Conservation (phyloP, 2,113 vertebrate genomes). For the Pollachius pollachius region DNA sequence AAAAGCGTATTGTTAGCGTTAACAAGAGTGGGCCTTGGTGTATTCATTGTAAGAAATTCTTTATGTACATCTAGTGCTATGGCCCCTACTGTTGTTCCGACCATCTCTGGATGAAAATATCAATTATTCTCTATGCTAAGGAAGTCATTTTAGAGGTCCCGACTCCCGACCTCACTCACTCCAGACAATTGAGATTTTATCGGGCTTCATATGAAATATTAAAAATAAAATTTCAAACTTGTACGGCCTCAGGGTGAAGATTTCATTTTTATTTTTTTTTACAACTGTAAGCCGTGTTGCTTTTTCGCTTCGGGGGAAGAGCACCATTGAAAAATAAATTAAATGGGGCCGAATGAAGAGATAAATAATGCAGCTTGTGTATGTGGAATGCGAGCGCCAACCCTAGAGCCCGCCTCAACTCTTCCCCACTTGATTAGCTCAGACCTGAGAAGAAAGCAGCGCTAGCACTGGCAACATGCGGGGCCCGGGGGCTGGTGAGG, state of each 20-base stretch:
- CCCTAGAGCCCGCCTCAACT: slow-evolving; percentile 57
- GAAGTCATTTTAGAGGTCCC: slow-evolving; percentile 68
- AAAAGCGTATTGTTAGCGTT: slow-evolving; percentile 23
- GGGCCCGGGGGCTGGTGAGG: slow-evolving; percentile 15
- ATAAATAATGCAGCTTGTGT: slow-evolving; percentile 73
- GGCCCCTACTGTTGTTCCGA: slow-evolving; percentile 35
- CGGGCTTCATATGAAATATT: slow-evolving; percentile 61
- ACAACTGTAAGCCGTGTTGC: slow-evolving; percentile 49
- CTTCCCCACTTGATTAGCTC: slow-evolving; percentile 68
- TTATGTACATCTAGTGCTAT: slow-evolving; percentile 15
- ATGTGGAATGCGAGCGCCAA: slow-evolving; percentile 58
- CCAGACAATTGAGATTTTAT: slow-evolving; percentile 70
- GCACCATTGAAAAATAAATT: slow-evolving; percentile 73
- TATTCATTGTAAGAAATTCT: slow-evolving; percentile 38
- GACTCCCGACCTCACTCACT: slow-evolving; percentile 65
- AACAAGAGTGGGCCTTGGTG: slow-evolving; percentile 32
- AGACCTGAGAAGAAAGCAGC: slow-evolving; percentile 61
- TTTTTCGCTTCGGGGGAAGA: slow-evolving; percentile 55
- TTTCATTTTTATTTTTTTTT: slow-evolving; percentile 43
- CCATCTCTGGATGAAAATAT: slow-evolving; percentile 51
- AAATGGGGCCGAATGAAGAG: slow-evolving; percentile 66
- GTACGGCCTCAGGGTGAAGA: slow-evolving; percentile 45
- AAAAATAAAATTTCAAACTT: slow-evolving; percentile 57
- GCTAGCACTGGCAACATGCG: slow-evolving; percentile 38
- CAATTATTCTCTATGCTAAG: slow-evolving; percentile 61